Conservation (phyloP, 2,113 vertebrate species). For the Passer domesticus region DNA sequence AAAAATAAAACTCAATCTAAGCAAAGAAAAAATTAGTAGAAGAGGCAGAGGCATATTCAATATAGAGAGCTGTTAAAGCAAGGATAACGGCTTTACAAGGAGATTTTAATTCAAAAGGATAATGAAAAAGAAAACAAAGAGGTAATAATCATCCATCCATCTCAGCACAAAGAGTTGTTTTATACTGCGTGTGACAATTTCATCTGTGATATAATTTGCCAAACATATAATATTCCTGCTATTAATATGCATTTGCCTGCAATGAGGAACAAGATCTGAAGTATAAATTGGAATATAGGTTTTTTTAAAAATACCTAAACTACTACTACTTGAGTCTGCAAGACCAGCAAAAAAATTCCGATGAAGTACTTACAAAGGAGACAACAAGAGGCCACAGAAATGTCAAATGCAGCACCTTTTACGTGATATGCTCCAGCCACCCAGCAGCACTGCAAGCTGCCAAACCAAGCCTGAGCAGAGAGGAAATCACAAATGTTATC, state of each 20-base stretch:
- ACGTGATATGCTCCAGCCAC: background rate
- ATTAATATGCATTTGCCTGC: background rate
- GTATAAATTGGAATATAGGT: background rate
- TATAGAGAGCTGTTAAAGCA: conserved; percentile 9
- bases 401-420: background rate
- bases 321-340: background rate
- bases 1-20: conserved; percentile 8
- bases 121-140: conserved; percentile 53
- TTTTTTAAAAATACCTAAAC: background rate
- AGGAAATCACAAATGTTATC: background rate
- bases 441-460: background rate
- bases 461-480: background rate
- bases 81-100: conserved; percentile 39
- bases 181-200: background rate
- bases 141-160: conserved; percentile 23
- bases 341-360: background rate
- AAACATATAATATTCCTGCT: background rate
- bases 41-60: background rate
- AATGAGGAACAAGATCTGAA: background rate
- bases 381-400: background rate
- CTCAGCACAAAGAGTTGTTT: conserved; percentile 20
- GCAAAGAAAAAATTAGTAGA: background rate
- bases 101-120: conserved; percentile 45
- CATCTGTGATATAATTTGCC: conserved; percentile 3
- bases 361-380: background rate